phyloP scores from a whole-genome alignment of 2,113 vertebrate species.

The Scartelaos histophorus region DNA sequence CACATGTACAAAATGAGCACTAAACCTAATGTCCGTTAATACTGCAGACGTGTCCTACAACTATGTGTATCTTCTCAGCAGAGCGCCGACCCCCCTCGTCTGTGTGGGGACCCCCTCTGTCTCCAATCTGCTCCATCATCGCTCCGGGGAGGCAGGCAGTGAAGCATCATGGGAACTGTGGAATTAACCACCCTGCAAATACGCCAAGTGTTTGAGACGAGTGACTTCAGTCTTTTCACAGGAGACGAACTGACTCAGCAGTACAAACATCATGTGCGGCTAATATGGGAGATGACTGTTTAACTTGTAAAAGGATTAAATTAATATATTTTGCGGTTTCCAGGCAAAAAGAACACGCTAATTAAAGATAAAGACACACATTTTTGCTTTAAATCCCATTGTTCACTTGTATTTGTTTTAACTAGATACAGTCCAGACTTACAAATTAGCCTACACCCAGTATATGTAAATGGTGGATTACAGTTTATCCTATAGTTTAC shows the following conservation, averaged over 20 bases:
- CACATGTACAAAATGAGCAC: slow-evolving; percentile 38
- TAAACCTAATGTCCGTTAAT: slow-evolving; percentile 52
- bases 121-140: slow-evolving; percentile 62
- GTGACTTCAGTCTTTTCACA: slow-evolving; percentile 6
- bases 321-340: not conserved
- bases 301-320: not conserved
- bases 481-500: too few relatives aligned
- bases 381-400: too few relatives aligned
- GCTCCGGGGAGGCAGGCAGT: slow-evolving; percentile 23
- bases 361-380: too few relatives aligned
- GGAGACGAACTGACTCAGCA: not conserved
- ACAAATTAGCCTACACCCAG: too few relatives aligned
- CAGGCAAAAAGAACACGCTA: too few relatives aligned
- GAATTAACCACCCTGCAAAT: slow-evolving; percentile 20
- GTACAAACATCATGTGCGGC: not conserved
- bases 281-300: not conserved
- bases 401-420: too few relatives aligned
- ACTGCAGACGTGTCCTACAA: slow-evolving; percentile 43
- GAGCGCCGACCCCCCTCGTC: slow-evolving; percentile 17
- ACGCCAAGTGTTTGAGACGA: slow-evolving; percentile 8
- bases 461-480: too few relatives aligned
- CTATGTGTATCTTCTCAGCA: slow-evolving; percentile 25
- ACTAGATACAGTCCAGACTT: too few relatives aligned
- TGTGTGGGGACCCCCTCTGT: slow-evolving; percentile 42
- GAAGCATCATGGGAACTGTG: slow-evolving; percentile 16